A percentile compares a stretch with the other conserved stretches of the same genome.
These are phyloP conservation scores for Lucilia sericata DNA, from an alignment of 1,140 invertebrate species.

Conservation along the genomic window DNA sequence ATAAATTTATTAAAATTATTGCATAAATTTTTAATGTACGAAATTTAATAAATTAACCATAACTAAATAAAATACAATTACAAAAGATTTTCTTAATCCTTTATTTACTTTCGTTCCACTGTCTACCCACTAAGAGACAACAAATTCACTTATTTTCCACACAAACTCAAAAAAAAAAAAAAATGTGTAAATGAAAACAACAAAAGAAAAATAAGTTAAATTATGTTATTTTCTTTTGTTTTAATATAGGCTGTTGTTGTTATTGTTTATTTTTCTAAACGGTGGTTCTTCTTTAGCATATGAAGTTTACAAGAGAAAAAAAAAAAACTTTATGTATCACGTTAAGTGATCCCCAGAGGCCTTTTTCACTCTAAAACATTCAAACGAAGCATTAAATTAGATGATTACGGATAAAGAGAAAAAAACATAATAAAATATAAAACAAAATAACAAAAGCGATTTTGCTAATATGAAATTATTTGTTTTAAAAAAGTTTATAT, in stretches of 20 bases:
- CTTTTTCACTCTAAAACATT: conserved; percentile 6
- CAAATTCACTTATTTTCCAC: not conserved
- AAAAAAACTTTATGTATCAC: not conserved
- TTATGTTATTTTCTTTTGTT: conserved; percentile 2
- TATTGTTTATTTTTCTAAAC: not conserved
- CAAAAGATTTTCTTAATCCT: too few relatives aligned
- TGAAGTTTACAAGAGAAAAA: not conserved
- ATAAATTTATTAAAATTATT: too few relatives aligned
- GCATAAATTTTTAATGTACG: too few relatives aligned
- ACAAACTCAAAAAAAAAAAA: not conserved
- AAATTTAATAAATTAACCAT: too few relatives aligned
- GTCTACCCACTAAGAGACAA: not conserved
- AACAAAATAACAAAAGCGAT: not conserved
- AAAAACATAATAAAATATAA: not conserved
- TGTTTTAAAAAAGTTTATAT: not conserved
- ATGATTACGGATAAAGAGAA: not conserved
- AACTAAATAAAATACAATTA: too few relatives aligned
- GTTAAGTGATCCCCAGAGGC: conserved; percentile 3
- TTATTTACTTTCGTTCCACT: not conserved
- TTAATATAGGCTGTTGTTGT: not conserved
- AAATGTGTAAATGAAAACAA: not conserved
- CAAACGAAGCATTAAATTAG: conserved; percentile 10
- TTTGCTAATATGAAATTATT: not conserved
- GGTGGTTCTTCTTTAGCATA: not conserved
- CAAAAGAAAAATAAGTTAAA: conserved; percentile 5